Percentiles rank a stretch among this genome's conserved stretches.
Conservation (phyloP, 2,797 vertebrate species). For the Gymnoscopelus braueri region DNA sequence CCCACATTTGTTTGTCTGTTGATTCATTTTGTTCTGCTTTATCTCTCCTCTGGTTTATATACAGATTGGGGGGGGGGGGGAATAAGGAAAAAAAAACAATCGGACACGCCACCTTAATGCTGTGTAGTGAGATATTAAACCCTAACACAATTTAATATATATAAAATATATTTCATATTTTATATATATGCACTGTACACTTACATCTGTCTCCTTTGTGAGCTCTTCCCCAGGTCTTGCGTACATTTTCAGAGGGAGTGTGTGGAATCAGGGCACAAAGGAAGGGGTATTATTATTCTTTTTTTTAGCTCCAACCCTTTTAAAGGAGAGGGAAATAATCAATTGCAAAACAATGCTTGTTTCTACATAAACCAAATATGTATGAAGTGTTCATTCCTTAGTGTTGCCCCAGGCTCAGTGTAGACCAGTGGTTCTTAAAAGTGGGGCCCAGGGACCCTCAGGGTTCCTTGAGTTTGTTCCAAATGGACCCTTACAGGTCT, state of each 20-base stretch:
- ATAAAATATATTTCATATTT: slow-evolving; percentile 77
- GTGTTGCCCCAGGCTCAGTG: slow-evolving; percentile 14
- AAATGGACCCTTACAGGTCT: no score
- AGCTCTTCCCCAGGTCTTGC: slow-evolving; percentile 77
- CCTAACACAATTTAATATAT: slow-evolving; percentile 76
- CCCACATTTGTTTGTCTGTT: slow-evolving; percentile 64
- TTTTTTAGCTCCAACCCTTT: slow-evolving; percentile 89
- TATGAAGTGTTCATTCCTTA: slow-evolving; percentile 80
- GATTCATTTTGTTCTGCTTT: slow-evolving; percentile 68
- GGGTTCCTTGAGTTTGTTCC: no score
- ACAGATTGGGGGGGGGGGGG: slow-evolving; percentile 65
- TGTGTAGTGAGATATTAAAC: slow-evolving; percentile 81
- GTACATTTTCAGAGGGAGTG: slow-evolving; percentile 53
- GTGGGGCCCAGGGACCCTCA: no score
- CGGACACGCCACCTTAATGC: slow-evolving; percentile 78
- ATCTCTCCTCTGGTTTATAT: slow-evolving; percentile 78
- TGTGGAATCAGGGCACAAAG: slow-evolving; percentile 54
- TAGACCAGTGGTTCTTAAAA: background rate
- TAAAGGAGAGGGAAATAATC: slow-evolving; percentile 83
- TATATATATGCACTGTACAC: slow-evolving; percentile 82
- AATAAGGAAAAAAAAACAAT: slow-evolving; percentile 70
- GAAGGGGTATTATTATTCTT: slow-evolving; percentile 64
- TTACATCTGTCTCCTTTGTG: slow-evolving; percentile 87
- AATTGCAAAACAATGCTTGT: slow-evolving; percentile 91
- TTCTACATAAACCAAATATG: slow-evolving; percentile 91